Conservation (phyloP, 1,140 invertebrate species). For the Pectinophora gossypiella region DNA sequence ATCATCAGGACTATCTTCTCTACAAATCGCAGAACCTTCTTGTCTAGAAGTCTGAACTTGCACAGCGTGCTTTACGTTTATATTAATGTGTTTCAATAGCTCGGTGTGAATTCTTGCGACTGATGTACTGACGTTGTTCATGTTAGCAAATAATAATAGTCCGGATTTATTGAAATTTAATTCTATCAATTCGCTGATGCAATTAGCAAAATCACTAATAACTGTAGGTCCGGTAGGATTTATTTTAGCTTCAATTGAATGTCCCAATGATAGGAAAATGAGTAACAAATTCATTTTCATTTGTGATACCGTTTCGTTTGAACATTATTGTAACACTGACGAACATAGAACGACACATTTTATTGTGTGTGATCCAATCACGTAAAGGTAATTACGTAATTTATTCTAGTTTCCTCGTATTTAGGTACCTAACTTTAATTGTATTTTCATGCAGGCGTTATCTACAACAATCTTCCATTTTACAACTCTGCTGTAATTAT, state of each 20-base stretch:
- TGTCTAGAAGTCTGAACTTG: slow-evolving; percentile 22
- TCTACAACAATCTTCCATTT: no score
- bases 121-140: slow-evolving; percentile 32
- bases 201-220: slow-evolving; percentile 39
- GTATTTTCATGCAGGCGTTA: no score
- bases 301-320: no score
- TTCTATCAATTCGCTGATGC: slow-evolving; percentile 43
- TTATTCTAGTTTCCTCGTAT: no score
- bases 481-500: no score
- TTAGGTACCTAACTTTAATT: no score
- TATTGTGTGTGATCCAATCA: no score
- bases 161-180: slow-evolving; percentile 37
- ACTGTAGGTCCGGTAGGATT: slow-evolving; percentile 45
- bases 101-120: slow-evolving; percentile 36
- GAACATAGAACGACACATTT: no score
- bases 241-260: slow-evolving; percentile 17
- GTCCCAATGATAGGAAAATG: neutral
- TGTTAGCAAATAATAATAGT: slow-evolving; percentile 40
- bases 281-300: neutral
- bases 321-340: no score
- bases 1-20: slow-evolving; percentile 12
- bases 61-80: slow-evolving; percentile 30
- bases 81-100: slow-evolving; percentile 41
- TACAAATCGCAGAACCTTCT: slow-evolving; percentile 18
- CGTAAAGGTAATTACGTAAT: no score